Conservation (phyloP, 2,797 vertebrate genomes). For the Diplodus puntazzo region DNA sequence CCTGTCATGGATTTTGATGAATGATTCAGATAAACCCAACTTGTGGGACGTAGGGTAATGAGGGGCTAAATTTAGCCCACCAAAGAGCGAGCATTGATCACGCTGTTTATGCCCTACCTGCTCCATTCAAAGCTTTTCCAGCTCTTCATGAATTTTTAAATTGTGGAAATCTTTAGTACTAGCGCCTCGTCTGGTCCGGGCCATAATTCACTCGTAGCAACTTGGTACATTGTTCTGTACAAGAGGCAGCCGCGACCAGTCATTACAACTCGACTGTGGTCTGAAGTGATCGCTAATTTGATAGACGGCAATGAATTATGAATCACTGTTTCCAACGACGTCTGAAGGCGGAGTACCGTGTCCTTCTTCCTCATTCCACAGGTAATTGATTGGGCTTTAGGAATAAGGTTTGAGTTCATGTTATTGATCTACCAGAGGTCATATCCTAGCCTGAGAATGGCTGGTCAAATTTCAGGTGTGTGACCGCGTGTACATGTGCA, state of each 20-base stretch:
- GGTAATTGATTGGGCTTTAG: constrained; percentile 56
- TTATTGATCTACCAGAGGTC: constrained; percentile 63
- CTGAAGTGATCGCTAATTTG: constrained; percentile 57
- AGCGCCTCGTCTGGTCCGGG: constrained; percentile 17
- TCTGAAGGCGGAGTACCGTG: constrained; percentile 34
- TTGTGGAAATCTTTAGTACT: constrained; percentile 61
- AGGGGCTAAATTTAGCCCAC: constrained; percentile 58
- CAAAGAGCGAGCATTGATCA: constrained; percentile 44
- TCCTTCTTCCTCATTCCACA: constrained; percentile 32
- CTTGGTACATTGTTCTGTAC: constrained; percentile 15
- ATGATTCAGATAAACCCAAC: constrained; percentile 62
- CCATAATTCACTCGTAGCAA: constrained; percentile 48
- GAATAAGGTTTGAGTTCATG: constrained; percentile 29
- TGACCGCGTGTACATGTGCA: not conserved
- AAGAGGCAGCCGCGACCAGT: constrained; percentile 22
- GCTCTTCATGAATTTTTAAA: constrained; percentile 74
- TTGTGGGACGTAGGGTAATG: constrained; percentile 26
- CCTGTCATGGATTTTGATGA: constrained; percentile 74
- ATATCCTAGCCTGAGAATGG: constrained; percentile 31
- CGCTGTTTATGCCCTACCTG: constrained; percentile 39
- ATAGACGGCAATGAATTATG: constrained; percentile 69
- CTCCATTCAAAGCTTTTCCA: constrained; percentile 55
- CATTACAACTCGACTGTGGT: constrained; percentile 51
- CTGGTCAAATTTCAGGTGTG: constrained; percentile 59
- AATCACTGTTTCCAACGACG: constrained; percentile 57